phyloP scores from a whole-genome alignment of 2,888 invertebrate species.

The Apotomis turbidana region DNA sequence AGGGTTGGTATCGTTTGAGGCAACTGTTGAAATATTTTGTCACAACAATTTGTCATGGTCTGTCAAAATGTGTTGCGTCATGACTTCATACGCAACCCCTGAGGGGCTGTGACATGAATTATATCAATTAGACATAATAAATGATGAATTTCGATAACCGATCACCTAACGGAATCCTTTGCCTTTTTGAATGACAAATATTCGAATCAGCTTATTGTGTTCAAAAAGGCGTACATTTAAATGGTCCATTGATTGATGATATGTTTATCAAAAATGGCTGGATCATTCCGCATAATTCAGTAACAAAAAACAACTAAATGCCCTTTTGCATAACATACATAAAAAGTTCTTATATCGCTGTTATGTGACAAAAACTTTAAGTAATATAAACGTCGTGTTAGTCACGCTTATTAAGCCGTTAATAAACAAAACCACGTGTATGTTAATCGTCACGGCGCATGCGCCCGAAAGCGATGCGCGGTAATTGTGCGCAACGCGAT shows the following conservation, averaged over 20 bases:
- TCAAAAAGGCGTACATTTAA: constrained; percentile 52
- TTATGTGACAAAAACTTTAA: background rate
- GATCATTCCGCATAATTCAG: constrained; percentile 13
- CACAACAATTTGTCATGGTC: constrained; percentile 82
- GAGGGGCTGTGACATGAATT: constrained; percentile 71
- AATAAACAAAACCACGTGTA: constrained; percentile 35
- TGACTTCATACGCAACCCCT: constrained; percentile 64
- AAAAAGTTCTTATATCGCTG: background rate
- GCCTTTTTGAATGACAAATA: constrained; percentile 72
- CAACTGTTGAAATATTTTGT: constrained; percentile 84
- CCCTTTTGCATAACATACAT: background rate
- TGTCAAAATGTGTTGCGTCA: constrained; percentile 76
- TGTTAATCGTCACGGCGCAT: constrained; percentile 37
- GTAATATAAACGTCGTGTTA: constrained; percentile 11
- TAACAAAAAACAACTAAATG: background rate
- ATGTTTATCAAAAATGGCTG: constrained; percentile 42
- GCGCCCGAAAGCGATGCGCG: constrained; percentile 38
- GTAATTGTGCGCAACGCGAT: constrained; percentile 34
- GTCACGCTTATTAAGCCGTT: constrained; percentile 34
- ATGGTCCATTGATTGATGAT: constrained; percentile 49
- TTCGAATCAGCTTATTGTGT: constrained; percentile 57
- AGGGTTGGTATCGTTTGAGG: constrained; percentile 68
- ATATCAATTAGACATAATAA: constrained; percentile 76
- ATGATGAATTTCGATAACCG: constrained; percentile 69
- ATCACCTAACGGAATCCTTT: constrained; percentile 74